Percentiles rank a stretch among this genome's conserved stretches.
Conservation (phyloP, 1,140 invertebrate genomes). For the Heterodera carotae region DNA sequence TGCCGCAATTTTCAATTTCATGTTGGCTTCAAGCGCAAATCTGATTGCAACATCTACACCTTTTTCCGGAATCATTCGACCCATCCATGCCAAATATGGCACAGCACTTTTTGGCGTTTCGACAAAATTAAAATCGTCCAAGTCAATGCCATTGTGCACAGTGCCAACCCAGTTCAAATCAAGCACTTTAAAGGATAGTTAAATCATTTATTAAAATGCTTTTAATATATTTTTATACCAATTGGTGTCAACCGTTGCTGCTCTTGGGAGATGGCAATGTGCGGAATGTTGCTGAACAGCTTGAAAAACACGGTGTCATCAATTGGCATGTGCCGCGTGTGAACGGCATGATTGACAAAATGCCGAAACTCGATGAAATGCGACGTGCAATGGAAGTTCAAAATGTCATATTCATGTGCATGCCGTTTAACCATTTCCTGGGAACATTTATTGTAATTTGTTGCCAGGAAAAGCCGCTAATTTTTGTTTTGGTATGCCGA, state of each 20-base stretch:
- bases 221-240: not conserved
- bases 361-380: constrained; percentile 19
- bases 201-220: too few species aligned
- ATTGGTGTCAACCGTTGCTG: constrained; percentile 1
- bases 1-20: constrained; percentile 13
- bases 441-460: not conserved
- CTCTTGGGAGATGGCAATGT: constrained; percentile 31
- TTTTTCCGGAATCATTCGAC: constrained; percentile 25
- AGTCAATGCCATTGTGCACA: constrained; percentile 22
- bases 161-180: constrained; percentile 23
- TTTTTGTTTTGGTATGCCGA: too few species aligned
- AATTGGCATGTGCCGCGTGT: constrained; percentile 28
- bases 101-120: constrained; percentile 5
- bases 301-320: not conserved
- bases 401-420: constrained; percentile 30
- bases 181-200: too few species aligned
- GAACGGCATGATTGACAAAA: constrained; percentile 13
- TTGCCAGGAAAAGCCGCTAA: too few species aligned
- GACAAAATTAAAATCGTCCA: constrained; percentile 16
- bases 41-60: constrained; percentile 21
- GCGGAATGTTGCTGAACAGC: constrained; percentile 19
- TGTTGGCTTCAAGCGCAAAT: constrained; percentile 9
- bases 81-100: constrained; percentile 34
- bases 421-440: constrained; percentile 9
- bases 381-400: constrained; percentile 27